Evolutionary conservation across 2,113 vertebrate genomes (phyloP).

Genomic region (Osmerus mordax): DNA sequence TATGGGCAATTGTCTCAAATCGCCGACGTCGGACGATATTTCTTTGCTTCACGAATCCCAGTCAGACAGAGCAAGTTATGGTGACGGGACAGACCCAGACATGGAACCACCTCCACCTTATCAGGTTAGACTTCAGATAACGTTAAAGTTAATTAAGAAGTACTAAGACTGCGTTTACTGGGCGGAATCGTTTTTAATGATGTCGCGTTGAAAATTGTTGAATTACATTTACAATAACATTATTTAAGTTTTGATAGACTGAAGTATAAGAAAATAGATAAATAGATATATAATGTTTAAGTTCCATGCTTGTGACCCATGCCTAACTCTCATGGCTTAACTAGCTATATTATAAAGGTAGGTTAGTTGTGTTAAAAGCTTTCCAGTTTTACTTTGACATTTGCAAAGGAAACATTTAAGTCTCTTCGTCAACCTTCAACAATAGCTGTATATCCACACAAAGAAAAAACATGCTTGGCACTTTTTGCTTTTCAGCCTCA

Average conservation of each 20-base stretch:
- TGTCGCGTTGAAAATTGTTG: too few relatives aligned
- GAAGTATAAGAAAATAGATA: too few relatives aligned
- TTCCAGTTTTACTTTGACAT: too few relatives aligned
- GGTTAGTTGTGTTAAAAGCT: neutral
- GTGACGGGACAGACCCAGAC: constrained; percentile 86
- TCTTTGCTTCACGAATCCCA: constrained; percentile 91
- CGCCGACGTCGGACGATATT: constrained; percentile 90
- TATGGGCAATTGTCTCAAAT: constrained; percentile 95
- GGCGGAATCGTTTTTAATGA: too few relatives aligned
- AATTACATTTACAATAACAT: too few relatives aligned
- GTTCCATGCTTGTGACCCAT: too few relatives aligned
- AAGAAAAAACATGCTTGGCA: neutral
- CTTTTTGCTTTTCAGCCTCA: neutral
- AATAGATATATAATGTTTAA: too few relatives aligned
- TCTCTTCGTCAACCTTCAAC: neutral
- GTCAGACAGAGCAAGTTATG: constrained; percentile 88
- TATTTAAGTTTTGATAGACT: too few relatives aligned
- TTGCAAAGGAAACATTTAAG: neutral
- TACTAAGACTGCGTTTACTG: too few relatives aligned
- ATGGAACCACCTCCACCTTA: constrained; percentile 91
- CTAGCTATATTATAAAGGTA: too few relatives aligned
- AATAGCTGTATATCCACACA: neutral
- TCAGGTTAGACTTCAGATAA: constrained; percentile 72
- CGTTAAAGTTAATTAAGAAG: too few relatives aligned
- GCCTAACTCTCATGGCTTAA: too few relatives aligned